These are phyloP conservation scores for Pogonognathellus flavescens DNA, from an alignment of 1,140 invertebrate genomes.

Conservation along the genomic window DNA sequence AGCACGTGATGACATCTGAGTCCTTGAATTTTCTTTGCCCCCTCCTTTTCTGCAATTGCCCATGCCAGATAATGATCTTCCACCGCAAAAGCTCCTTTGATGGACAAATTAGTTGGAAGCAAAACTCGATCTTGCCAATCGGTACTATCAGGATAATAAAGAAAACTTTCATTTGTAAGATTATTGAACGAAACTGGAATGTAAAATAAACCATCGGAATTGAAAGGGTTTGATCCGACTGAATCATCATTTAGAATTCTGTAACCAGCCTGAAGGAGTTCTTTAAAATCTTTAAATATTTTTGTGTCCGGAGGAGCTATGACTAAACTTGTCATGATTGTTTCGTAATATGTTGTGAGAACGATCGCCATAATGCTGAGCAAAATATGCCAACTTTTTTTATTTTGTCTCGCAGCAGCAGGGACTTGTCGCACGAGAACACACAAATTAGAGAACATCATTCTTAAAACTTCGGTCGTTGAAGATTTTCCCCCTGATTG, in stretches of 20 bases:
- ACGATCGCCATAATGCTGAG: not conserved
- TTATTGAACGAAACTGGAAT: no score
- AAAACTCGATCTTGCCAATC: no score
- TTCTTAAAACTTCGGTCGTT: not conserved
- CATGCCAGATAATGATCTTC: not conserved
- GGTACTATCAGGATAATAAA: no score
- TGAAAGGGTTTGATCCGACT: no score
- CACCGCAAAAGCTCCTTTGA: not conserved
- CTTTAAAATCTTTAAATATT: not conserved
- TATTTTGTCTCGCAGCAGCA: not conserved
- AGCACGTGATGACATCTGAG: no score
- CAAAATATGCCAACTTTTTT: not conserved
- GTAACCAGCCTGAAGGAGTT: not conserved
- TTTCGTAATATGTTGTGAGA: not conserved
- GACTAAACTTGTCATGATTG: not conserved
- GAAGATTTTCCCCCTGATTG: not conserved
- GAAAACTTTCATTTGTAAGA: no score
- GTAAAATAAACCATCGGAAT: no score
- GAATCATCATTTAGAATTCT: not conserved
- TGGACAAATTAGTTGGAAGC: no score
- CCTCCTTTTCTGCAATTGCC: no score
- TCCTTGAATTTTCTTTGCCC: no score
- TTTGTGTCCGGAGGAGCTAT: not conserved
- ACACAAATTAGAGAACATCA: not conserved
- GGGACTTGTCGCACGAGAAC: not conserved